Evolutionary conservation across 1,140 invertebrate genomes (phyloP).

Genomic region (Trypoxylus dichotomus): DNA sequence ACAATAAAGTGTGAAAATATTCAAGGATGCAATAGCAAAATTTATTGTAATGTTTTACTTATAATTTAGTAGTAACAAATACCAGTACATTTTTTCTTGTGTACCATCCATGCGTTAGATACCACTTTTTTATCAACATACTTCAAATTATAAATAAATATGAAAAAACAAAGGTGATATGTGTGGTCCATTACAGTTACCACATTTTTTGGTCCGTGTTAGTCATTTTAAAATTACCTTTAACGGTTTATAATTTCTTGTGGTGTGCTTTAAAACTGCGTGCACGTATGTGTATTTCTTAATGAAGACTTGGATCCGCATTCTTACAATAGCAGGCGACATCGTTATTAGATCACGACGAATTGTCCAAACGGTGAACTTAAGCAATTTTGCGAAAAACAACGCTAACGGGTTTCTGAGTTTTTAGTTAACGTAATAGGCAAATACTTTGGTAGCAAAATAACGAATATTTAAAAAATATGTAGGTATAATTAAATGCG

Average conservation of each 20-base stretch:
- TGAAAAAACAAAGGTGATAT: too few relatives aligned
- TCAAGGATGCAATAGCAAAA: too few relatives aligned
- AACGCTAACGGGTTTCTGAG: neutral
- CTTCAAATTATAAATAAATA: too few relatives aligned
- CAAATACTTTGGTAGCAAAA: neutral
- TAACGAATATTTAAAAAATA: neutral
- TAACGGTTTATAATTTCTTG: neutral
- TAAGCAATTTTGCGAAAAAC: neutral
- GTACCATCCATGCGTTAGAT: too few relatives aligned
- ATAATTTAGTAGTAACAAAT: too few relatives aligned
- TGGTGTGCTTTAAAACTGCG: neutral
- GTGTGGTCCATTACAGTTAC: too few relatives aligned
- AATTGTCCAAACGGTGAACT: neutral
- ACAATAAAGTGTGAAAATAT: too few relatives aligned
- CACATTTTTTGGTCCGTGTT: neutral
- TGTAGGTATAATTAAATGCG: neutral
- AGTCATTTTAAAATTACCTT: neutral
- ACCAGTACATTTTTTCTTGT: too few relatives aligned
- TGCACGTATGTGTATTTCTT: neutral
- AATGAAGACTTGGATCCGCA: neutral
- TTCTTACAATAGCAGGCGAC: neutral
- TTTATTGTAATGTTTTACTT: too few relatives aligned
- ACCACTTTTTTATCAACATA: too few relatives aligned
- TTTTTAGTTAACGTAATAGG: neutral
- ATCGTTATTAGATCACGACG: conserved; percentile 12